These are phyloP conservation scores for Watsonalla binaria DNA, from an alignment of 2,888 invertebrate species.

Conservation along the genomic window DNA sequence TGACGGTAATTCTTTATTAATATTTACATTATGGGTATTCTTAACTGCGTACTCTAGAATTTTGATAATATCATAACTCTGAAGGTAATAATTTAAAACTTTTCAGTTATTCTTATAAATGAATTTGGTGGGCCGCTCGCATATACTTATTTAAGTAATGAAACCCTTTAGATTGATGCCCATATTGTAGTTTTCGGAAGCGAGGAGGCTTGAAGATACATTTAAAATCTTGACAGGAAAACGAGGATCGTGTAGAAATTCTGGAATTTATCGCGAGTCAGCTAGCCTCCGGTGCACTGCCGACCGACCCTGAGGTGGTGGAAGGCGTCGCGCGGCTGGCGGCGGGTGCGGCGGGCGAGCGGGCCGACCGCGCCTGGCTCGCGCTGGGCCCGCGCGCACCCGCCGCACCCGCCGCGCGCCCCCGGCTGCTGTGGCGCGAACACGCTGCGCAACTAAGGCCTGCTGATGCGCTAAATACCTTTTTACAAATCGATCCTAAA, in stretches of 20 bases:
- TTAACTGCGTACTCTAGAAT: too few relatives aligned
- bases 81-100: too few relatives aligned
- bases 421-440: slow-evolving; percentile 53
- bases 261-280: slow-evolving; percentile 63
- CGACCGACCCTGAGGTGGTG: slow-evolving; percentile 52
- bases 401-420: slow-evolving; percentile 25
- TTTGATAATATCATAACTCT: too few relatives aligned
- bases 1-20: too few relatives aligned
- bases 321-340: slow-evolving; percentile 41
- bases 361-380: slow-evolving; percentile 12
- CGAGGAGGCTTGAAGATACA: not conserved
- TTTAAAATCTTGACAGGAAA: slow-evolving; percentile 40
- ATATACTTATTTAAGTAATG: too few relatives aligned
- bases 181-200: too few relatives aligned
- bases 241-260: slow-evolving; percentile 52
- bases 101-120: not conserved
- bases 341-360: slow-evolving; percentile 31
- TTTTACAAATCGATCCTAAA: slow-evolving; percentile 47
- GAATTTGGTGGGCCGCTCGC: too few relatives aligned
- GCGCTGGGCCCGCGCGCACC: slow-evolving; percentile 12
- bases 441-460: slow-evolving; percentile 36
- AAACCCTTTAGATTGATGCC: too few relatives aligned
- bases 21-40: too few relatives aligned
- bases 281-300: slow-evolving; percentile 52
- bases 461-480: slow-evolving; percentile 39